Base-by-base conservation (phyloP, 2,888 invertebrate species). In the Calliopum simillimum region DNA sequence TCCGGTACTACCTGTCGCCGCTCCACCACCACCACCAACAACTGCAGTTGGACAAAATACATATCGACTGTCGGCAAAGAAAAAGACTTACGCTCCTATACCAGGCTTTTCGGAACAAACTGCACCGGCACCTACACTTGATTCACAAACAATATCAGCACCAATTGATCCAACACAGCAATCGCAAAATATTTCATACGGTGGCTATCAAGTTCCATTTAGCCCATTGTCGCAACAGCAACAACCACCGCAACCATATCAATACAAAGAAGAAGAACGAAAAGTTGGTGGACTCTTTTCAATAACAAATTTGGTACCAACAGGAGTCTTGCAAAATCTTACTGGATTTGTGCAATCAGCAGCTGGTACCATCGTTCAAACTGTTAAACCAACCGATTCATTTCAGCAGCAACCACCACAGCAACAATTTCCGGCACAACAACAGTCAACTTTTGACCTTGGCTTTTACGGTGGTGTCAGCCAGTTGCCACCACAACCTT, bases 81-180 rank as follows among this genome's bases (percentile, higher is more conserved):
- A 92, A 81, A 91, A 93, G 79, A 87, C 89, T 4, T 94, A 95
- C 84, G 94, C 94, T 0, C 93, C 91, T 78, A 91, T 93, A 78
- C 94, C 94, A 1, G 94, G 94, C 1, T 82, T 94, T 4, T 81
- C 82, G 0, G 80, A 82, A 46, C 78, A 74, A 14, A 19, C 55
- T 6, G 21, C 49, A 4, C 69, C 58, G 25, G 23, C 74, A 64
- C 21, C 72, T 23, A 44, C 69, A 6, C 1, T 70, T 14, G 49
- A 58, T 61, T 23, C 68, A 5, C 51, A 66, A 53, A 33, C 53
- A 21, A 8, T 65, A 16, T 16, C 55, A 12, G 47, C 71, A 4
- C 69, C 71, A n/a, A 51, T 51, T 33, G 56, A 16, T 59, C 11
- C 16, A 25, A 58, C 21, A 12, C 19, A 13, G 19, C 68, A 14